phyloP scores from a whole-genome alignment of 2,888 invertebrate genomes.

The Philereme transversata region DNA sequence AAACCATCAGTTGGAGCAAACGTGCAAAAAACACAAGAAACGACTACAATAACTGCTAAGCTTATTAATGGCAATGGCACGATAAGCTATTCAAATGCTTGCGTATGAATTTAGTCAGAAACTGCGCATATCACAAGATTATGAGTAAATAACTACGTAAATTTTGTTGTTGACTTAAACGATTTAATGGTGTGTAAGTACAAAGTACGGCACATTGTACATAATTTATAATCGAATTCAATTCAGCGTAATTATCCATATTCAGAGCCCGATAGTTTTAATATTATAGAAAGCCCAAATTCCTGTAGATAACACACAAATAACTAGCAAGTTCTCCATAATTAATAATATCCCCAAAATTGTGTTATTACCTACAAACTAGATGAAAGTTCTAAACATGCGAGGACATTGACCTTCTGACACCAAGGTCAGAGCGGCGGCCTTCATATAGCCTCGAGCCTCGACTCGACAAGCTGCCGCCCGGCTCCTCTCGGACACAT shows the following conservation, averaged over 20 bases:
- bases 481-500: conserved; percentile 62
- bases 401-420: conserved; percentile 80
- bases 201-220: not conserved
- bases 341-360: not conserved
- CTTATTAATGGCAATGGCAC: not conserved
- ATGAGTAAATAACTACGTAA: conserved; percentile 8
- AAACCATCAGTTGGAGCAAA: no score
- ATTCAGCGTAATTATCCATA: conserved; percentile 5
- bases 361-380: no score
- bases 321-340: not conserved
- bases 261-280: not conserved
- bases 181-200: conserved; percentile 4
- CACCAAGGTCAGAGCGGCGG: conserved; percentile 81
- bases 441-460: conserved; percentile 75
- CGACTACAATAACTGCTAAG: conserved; percentile 4
- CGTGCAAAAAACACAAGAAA: conserved; percentile 1
- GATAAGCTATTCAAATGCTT: conserved; percentile 1
- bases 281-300: no score
- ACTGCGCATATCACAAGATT: conserved; percentile 13
- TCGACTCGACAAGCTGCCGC: conserved; percentile 62
- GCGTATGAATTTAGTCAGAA: conserved; percentile 18
- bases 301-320: not conserved
- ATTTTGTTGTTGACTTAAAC: conserved; percentile 8
- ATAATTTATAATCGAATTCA: conserved; percentile 1
- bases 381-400: conserved; percentile 68